Base-by-base conservation (phyloP, 2,113 vertebrate genomes). In the Proteles cristata region DNA sequence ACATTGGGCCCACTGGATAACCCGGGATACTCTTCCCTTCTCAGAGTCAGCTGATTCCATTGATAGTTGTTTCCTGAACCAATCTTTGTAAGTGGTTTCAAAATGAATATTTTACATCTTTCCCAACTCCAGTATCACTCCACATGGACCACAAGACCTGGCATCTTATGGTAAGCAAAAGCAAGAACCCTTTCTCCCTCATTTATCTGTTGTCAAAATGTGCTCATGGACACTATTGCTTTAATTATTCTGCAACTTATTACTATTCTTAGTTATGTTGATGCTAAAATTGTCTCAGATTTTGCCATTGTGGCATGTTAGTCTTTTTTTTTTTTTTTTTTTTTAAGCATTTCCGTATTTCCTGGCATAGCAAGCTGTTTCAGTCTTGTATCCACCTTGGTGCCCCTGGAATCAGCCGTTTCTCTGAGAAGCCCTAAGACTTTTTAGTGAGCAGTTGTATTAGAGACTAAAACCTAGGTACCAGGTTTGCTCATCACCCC, bases 401-500 rank as follows among this genome's bases (percentile, higher is more conserved):
- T 96, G 19, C 76, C 35, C 84, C 69, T 66, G 26, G 33, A 88
- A 84, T 88, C 39, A 55, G 84, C 43, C 93, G 71, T 88, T 92
- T 92, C 61, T 92, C 74, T 53, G 31, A 93, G 74, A 45, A 90
- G 48, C 15, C 55, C 45, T 90, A 58, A 63, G 48, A 88, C 69
- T 63, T 94, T 86, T 53, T 43, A 91, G 19, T 55, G 65, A 19
- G 11, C 58, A 81, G 0, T 88, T 74, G 8, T 69, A 19, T 84
- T 93, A 92, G 74, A 76, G 43, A 50, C 63, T 45, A 16, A 87
- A 94, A 61, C 63, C 65, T 87, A 35, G 90, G 53, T 89, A 45
- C 35, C 50, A 66, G 8, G 4, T 84, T 6, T 94, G 7, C 17
- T 69, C 43, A 39, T 80, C 84, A 39, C 74, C 15, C 48, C 43